These are phyloP conservation scores for Mormoops blainvillei DNA, from an alignment of 2,113 vertebrate species.

Conservation along the genomic window DNA sequence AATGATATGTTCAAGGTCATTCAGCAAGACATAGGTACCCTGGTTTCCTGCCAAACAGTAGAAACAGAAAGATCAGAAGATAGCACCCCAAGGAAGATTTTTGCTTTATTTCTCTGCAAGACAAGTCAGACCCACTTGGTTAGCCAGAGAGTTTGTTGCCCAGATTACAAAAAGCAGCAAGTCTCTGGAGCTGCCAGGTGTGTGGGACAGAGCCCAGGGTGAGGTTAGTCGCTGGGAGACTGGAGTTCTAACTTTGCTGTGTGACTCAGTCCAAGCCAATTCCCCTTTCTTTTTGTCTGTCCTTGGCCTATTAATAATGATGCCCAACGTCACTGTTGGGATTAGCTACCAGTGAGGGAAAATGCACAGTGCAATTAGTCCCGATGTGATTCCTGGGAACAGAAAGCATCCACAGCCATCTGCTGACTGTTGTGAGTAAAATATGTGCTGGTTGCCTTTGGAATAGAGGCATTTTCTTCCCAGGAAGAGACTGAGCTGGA, in stretches of 20 bases:
- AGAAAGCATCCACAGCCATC: slow-evolving; percentile 48
- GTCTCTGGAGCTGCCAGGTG: slow-evolving; percentile 22
- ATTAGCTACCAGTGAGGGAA: slow-evolving; percentile 50
- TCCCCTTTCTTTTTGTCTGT: slow-evolving; percentile 28
- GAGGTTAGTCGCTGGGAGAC: not conserved
- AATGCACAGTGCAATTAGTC: slow-evolving; percentile 17
- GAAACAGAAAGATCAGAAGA: slow-evolving; percentile 18
- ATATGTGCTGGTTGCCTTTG: not conserved
- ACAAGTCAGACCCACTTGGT: slow-evolving; percentile 30
- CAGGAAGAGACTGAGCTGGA: not conserved
- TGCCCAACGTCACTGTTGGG: not conserved
- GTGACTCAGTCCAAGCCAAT: slow-evolving; percentile 46
- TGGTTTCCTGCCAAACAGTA: not conserved
- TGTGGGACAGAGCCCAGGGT: not conserved
- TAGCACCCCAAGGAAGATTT: slow-evolving; percentile 9
- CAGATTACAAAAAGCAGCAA: slow-evolving; percentile 26
- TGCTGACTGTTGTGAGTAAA: slow-evolving; percentile 39
- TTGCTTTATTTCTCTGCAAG: slow-evolving; percentile 37
- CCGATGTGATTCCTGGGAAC: slow-evolving; percentile 24
- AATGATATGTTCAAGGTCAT: not conserved
- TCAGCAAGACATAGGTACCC: not conserved
- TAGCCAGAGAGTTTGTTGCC: not conserved
- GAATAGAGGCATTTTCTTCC: not conserved
- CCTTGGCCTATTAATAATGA: slow-evolving; percentile 51
- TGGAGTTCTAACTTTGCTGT: slow-evolving; percentile 34